phyloP scores from a whole-genome alignment of 2,113 vertebrate species.

The Typhlomys cinereus region DNA sequence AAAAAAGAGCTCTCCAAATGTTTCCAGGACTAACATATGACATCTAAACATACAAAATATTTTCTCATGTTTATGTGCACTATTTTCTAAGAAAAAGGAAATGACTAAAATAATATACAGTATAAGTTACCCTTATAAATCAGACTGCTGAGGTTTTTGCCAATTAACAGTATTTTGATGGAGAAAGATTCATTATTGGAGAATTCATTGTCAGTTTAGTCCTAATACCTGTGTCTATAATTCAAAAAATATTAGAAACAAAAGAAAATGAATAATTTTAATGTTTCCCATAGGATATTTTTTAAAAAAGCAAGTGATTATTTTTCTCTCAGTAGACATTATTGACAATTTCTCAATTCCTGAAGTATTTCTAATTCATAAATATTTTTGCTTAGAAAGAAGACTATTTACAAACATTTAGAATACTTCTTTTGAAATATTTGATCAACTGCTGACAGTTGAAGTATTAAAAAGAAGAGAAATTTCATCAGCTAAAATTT shows the following conservation, averaged over 20 bases:
- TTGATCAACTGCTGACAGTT: conserved; percentile 39
- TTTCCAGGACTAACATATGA: conserved; percentile 2
- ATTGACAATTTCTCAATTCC: conserved; percentile 64
- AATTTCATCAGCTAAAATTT: conserved; percentile 38
- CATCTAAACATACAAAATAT: conserved; percentile 15
- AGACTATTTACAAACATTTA: conserved; percentile 68
- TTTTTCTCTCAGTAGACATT: conserved; percentile 67
- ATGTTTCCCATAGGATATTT: conserved; percentile 34
- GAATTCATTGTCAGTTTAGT: conserved; percentile 59
- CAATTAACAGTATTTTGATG: conserved; percentile 65
- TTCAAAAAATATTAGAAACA: conserved; percentile 43
- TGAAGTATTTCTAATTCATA: conserved; percentile 63
- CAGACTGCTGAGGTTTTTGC: conserved; percentile 33
- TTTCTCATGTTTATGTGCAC: conserved; percentile 21
- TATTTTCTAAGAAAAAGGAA: conserved; percentile 58
- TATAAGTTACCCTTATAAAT: background rate
- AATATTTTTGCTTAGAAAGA: conserved; percentile 49
- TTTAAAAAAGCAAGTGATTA: conserved; percentile 46
- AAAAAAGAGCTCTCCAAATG: conserved; percentile 7
- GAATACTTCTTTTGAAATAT: conserved; percentile 38
- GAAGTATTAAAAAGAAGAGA: conserved; percentile 44
- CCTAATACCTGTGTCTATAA: conserved; percentile 22
- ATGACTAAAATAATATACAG: conserved; percentile 43
- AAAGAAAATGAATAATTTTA: conserved; percentile 26
- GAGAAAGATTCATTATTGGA: conserved; percentile 59